Evolutionary conservation across 2,888 invertebrate genomes (phyloP), one percentile per base, ranked within the genome.

Genomic region (Cerastoderma edule): DNA sequence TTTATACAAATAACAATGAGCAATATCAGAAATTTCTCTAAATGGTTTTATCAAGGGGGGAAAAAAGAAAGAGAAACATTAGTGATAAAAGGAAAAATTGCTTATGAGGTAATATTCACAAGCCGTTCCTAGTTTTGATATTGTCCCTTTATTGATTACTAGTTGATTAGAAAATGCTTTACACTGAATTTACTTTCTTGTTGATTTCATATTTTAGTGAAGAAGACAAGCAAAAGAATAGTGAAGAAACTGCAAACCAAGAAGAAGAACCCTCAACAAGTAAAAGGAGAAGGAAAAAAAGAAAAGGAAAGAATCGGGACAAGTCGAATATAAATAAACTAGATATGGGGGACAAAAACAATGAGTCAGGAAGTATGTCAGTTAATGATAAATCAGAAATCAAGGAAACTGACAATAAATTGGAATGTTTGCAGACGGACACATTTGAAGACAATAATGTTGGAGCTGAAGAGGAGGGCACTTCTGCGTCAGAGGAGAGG

Each of bases 261-360:
- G 60, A 33, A 39, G 27, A 53, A 44, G 50, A 28, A 28, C 57
- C 67, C 57, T 27, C 67, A 56, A 24, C 50, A 16, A 39, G 68
- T 16, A 71, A 60, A 57, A 70, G 67, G 57, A 75, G 48, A 33
- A 50, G 66, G 44, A 68, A 75, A 24, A 63, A n/a, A 60, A 54
- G 28, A 50, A 79, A 72, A 67, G 68, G 64, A 44, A 71, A 68
- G 53, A 79, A 75, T 48, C 48, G 71, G 56, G 32, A 46, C 16
- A 28, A 13, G 24, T 5, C 53, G 27, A 53, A 53, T 53, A 53
- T 1, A 4, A 28, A 53, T 22, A 28, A 53, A 10, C 22, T 24
- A 19, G 24, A 24, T 6, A 22, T 53, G 27, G 60, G 32, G 8
- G 60, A 10, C 4, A 35, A 60, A 30, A n/a, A 60, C 22, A 60